Base-by-base conservation (phyloP, 2,888 invertebrate species). In the Synergus gifuensis region DNA sequence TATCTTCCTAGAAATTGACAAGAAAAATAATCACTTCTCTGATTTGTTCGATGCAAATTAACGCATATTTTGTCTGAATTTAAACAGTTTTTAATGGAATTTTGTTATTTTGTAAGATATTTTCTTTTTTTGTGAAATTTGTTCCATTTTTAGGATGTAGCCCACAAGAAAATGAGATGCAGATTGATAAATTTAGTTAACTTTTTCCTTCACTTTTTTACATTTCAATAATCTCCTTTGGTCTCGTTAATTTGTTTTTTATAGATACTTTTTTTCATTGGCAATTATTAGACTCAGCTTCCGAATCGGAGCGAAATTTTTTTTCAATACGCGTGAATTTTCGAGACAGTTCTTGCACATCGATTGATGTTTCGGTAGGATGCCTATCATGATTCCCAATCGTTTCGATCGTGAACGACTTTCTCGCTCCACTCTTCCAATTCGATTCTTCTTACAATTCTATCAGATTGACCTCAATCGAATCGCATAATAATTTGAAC, bases 331-430 rank as follows among this genome's bases (percentile, higher is more conserved):
- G n/a, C 42, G 66, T 22, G 11, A 79, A 79, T 81, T 84, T 84
- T 87, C 79, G 80, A 81, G 42, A 66, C 77, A 22, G 63, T 85
- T 82, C 83, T 81, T 81, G 79, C 76, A 9, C 40, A 76, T 63
- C 79, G 60, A 76, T 42, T 77, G 81, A 80, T 84, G 87, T 89
- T 87, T 88, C 88, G 85, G 87, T 88, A 87, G 85, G 85, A 85
- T 84, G 86, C 84, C 85, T 84, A 84, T 85, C 80, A 76, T 77
- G 76, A 79, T 77, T 78, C 83, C 78, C 73, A 77, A 82, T 78
- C 80, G 82, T 84, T 76, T 81, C 78, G 76, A 85, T 84, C 84
- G 86, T 79, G 81, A 88, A 85, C 84, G 82, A 85, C 85, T 88
- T 88, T 88, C 88, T 86, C 88, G 86, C 80, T 85, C 82, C 85